Evolutionary conservation across 2,113 vertebrate species (phyloP).

Genomic region (Platichthys flesus): DNA sequence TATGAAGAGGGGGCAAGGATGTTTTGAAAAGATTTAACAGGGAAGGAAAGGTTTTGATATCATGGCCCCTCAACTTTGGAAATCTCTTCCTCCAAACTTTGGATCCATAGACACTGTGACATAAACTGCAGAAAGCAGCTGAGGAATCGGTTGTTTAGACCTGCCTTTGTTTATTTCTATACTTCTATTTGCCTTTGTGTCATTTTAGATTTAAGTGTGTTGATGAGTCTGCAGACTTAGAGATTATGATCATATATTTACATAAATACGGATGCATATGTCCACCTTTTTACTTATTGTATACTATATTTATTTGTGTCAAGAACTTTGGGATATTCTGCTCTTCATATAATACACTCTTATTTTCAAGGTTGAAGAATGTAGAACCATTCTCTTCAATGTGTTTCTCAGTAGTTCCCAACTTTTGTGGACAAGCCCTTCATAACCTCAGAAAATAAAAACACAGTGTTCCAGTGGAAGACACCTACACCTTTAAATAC

Average conservation of each 20-base stretch:
- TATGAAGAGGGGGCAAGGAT: neutral
- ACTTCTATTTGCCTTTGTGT: neutral
- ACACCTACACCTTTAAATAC: neutral
- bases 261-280: too few species aligned
- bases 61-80: neutral
- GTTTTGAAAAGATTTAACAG: neutral
- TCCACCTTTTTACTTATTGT: too few species aligned
- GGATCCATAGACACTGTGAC: neutral
- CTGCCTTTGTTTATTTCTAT: neutral
- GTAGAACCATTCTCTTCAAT: neutral
- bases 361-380: neutral
- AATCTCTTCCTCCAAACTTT: neutral
- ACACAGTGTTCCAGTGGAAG: too few species aligned
- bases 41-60: neutral
- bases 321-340: neutral
- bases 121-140: neutral
- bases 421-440: neutral
- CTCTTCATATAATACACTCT: neutral
- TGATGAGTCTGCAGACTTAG: neutral
- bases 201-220: neutral
- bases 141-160: neutral
- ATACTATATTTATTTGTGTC: neutral
- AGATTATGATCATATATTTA: too few species aligned
- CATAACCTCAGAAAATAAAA: neutral
- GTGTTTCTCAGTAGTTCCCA: neutral